Evolutionary conservation across 2,888 invertebrate genomes (phyloP), one percentile per base, ranked within the genome.

Genomic region (Plusia festucae): DNA sequence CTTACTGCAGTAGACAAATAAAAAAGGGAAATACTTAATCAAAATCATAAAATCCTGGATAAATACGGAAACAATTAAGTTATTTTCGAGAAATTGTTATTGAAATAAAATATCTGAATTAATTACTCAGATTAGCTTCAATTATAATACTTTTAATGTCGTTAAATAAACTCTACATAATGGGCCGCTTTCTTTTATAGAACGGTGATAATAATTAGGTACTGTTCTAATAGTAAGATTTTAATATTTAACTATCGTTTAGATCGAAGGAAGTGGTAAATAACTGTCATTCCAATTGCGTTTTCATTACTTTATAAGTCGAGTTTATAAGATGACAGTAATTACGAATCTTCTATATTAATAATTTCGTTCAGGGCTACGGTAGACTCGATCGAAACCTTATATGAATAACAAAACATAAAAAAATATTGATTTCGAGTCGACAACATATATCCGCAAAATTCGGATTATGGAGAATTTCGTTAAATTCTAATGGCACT

Each of bases 231-330:
- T 11, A 49, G 2, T 3, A 49, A 30, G 30, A 30, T 30, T 30
- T 30, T 30, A 30, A 8, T 9, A 9, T 7, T 40, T 40, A 40
- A 40, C 0, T 40, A n/a, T n/a, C n/a, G n/a, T n/a, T n/a, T 6
- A n/a, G n/a, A 5, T n/a, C 40, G 3, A 20, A 20, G 46, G 46
- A 49, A 49, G 11, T 49, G 8, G 20, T 20, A 20, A 49, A 18
- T 49, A 49, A 20, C 20, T 18, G 11, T 11, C 9, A 49, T n/a
- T 40, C 7, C 4, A 15, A 40, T 40, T 40, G 4, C 4, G n/a
- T 40, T 40, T 40, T 40, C n/a, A 40, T n/a, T 40, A 40, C 40
- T 40, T 40, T n/a, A 40, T n/a, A 40, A 40, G 40, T n/a, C n/a
- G 34, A 40, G n/a, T n/a, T 2, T 40, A 2, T 40, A 40, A 40